These are phyloP conservation scores for Cricetomys ansorgei DNA, from an alignment of 2,113 vertebrate species.

Conservation along the genomic window DNA sequence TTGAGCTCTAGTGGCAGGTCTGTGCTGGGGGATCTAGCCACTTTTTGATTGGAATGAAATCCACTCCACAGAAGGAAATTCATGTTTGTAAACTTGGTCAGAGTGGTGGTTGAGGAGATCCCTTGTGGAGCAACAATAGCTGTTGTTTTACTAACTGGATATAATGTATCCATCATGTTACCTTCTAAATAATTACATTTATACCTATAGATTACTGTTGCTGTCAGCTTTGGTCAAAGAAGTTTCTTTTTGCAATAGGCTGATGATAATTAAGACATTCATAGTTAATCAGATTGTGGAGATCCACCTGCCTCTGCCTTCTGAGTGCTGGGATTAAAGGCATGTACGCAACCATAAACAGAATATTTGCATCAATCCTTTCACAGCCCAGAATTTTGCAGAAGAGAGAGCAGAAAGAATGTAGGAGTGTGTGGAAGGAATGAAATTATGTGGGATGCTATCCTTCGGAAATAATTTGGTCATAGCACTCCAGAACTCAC, in stretches of 20 bases:
- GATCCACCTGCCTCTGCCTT: too few species aligned
- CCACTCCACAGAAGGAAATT: background rate
- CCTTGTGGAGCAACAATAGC: background rate
- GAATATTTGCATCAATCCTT: background rate
- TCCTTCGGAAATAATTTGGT: background rate
- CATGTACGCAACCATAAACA: background rate
- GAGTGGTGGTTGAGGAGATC: background rate
- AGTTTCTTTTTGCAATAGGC: background rate
- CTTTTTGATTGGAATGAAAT: background rate
- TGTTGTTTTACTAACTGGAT: background rate
- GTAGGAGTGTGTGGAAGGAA: background rate
- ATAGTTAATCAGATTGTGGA: background rate
- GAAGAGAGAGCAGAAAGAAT: background rate
- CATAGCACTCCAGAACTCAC: background rate
- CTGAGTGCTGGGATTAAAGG: too few species aligned
- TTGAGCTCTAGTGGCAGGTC: background rate
- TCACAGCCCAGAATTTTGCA: background rate
- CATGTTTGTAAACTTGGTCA: background rate
- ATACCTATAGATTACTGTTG: background rate
- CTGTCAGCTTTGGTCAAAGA: background rate
- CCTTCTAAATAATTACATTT: background rate
- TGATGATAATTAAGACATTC: background rate
- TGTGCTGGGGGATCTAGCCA: background rate
- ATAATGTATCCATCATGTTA: background rate
- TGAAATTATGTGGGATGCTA: background rate